Base-by-base conservation (phyloP, 37 sponge, comb jelly and placozoan species). In the Hexactinellida sp. region DNA sequence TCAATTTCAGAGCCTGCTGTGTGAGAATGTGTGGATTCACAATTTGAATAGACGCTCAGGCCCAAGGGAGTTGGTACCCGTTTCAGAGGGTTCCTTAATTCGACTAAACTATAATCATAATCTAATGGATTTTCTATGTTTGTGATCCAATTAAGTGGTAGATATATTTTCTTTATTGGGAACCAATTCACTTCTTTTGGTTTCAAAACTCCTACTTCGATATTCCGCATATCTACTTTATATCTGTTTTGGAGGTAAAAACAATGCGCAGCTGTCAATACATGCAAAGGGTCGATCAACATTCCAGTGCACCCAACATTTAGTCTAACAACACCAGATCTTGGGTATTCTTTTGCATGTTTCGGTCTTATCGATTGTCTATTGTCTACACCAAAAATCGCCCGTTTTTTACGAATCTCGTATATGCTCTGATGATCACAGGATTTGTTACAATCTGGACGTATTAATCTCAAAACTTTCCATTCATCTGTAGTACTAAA, bases 61-160 rank as follows among this genome's bases (percentile, higher is more conserved):
- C 93, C 93, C 0, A 90, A 88, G 25, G 82, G 83, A n/a, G 93
- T 88, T 19, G 39, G 85, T 23, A 83, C 89, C 37, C 92, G 54
- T 1, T 76, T 37, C 0, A 28, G 38, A 0, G 28, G 52, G 28
- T 9, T 36, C 0, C 86, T 88, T 37, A 90, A 36, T 21, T 86
- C 89, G 0, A 63, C 21, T 23, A 63, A 3, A 28, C 76, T 63
- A n/a, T 63, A 63, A 28, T 63, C 76, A 63, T 63, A 63, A n/a
- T 63, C 76, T 32, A 25, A 23, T 1, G 21, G 36, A 38, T 16
- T 54, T 37, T 28, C 34, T 25, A 83, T 84, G 16, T 54, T 34
- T 54, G 88, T 84, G 37, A 84, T 89, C 95, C 95, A 95, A 30
- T 89, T 63, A 7, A 54, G 36, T 0, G 95, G 92, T 28, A 93